A percentile compares a stretch with the other conserved stretches of the same genome.
Evolutionary conservation across 1,140 invertebrate genomes (phyloP).

Genomic region (Bombus terrestris): DNA sequence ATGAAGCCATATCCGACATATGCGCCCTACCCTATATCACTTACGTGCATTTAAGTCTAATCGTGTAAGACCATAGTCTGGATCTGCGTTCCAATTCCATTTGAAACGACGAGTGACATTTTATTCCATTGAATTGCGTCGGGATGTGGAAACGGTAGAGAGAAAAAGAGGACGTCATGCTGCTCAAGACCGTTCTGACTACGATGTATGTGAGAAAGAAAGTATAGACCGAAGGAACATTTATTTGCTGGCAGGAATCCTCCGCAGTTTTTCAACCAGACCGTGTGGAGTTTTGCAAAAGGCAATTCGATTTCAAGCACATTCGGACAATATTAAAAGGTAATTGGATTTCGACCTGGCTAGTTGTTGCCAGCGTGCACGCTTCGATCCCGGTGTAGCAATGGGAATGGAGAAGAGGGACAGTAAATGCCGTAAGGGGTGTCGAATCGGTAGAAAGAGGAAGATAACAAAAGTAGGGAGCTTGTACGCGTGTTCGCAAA

Average conservation of each 20-base stretch:
- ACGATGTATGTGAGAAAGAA: constrained; percentile 52
- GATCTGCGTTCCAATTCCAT: constrained; percentile 51
- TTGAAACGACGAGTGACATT: constrained; percentile 53
- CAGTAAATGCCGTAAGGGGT: constrained; percentile 16
- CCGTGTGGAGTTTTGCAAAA: constrained; percentile 57
- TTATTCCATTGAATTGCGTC: constrained; percentile 51
- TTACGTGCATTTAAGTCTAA: constrained; percentile 21
- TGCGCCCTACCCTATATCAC: not conserved
- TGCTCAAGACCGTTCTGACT: constrained; percentile 40
- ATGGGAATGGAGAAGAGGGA: not conserved
- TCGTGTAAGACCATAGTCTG: constrained; percentile 26
- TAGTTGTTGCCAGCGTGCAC: constrained; percentile 66
- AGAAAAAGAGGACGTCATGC: constrained; percentile 18
- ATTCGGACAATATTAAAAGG: constrained; percentile 74
- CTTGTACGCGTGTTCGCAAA: constrained; percentile 57
- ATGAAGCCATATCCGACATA: not conserved
- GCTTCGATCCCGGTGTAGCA: not conserved
- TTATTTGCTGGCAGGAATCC: constrained; percentile 62
- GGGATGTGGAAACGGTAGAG: not conserved
- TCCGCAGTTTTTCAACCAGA: constrained; percentile 58
- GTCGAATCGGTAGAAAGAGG: constrained; percentile 36
- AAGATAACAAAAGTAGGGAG: constrained; percentile 13
- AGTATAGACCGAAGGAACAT: constrained; percentile 50
- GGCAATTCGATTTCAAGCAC: constrained; percentile 63
- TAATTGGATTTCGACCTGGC: constrained; percentile 76